Percentiles rank a stretch among this genome's conserved stretches.
phyloP scores from a whole-genome alignment of 2,113 vertebrate species.

The Paedocypris sp. region DNA sequence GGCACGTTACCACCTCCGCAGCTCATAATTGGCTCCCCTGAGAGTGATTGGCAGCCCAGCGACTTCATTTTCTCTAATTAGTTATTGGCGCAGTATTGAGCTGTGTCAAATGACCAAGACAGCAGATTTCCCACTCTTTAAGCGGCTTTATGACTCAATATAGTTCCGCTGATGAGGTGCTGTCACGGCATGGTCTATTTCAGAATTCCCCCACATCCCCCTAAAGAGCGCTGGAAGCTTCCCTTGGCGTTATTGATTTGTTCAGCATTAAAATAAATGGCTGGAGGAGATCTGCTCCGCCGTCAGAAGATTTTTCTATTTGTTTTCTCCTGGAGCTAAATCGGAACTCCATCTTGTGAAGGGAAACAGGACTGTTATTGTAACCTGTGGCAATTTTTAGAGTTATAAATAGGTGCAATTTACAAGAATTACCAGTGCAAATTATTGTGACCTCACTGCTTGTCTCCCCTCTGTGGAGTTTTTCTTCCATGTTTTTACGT shows the following conservation, averaged over 20 bases:
- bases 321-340: neutral
- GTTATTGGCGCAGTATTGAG: constrained; percentile 36
- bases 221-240: neutral
- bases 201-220: neutral
- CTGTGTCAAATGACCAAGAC: constrained; percentile 27
- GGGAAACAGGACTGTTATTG: too few relatives aligned
- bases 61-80: constrained; percentile 43
- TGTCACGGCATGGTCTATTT: neutral
- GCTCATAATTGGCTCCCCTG: constrained; percentile 33
- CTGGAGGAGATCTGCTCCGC: neutral
- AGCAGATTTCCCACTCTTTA: constrained; percentile 5
- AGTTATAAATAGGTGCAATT: too few relatives aligned
- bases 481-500: too few relatives aligned
- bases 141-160: constrained; percentile 7
- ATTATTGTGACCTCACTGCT: too few relatives aligned
- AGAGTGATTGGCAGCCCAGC: constrained; percentile 28
- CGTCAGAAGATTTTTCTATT: neutral
- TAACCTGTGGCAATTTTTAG: too few relatives aligned
- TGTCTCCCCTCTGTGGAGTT: too few relatives aligned
- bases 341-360: neutral
- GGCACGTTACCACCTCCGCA: neutral
- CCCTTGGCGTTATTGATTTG: neutral
- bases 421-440: too few relatives aligned
- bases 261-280: constrained; percentile 9
- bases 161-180: constrained; percentile 18